Percentiles rank a stretch among this genome's conserved stretches.
These are phyloP conservation scores for Epinotia brunnichana DNA, from an alignment of 2,888 invertebrate genomes.

Conservation along the genomic window DNA sequence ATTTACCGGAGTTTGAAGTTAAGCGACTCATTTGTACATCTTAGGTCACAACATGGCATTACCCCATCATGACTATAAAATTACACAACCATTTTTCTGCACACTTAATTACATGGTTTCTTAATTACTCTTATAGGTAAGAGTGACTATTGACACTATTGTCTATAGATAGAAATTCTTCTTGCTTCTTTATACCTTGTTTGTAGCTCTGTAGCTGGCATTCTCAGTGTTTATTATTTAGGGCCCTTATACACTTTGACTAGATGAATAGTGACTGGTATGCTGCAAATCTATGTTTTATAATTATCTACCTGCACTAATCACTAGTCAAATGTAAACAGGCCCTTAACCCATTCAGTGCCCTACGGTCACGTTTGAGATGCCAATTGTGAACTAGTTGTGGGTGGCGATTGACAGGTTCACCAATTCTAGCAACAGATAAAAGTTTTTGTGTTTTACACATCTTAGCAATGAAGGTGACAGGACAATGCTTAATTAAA, in stretches of 20 bases:
- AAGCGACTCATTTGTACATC: conserved; percentile 1
- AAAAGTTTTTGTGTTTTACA: background rate
- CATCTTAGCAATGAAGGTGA: background rate
- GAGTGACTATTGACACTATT: no score
- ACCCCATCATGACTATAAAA: background rate
- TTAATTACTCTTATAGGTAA: background rate
- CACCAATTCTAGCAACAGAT: background rate
- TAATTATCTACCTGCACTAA: no score
- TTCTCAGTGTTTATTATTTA: background rate
- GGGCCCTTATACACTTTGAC: background rate
- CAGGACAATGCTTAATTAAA: conserved; percentile 2
- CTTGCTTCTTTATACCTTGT: background rate
- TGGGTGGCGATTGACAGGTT: background rate
- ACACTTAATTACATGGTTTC: conserved; percentile 15
- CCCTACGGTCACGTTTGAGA: no score
- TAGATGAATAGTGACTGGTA: no score
- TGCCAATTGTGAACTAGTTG: no score
- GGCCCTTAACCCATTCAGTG: no score
- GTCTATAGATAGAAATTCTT: background rate
- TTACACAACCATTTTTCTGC: conserved; percentile 9
- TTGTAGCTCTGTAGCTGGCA: background rate
- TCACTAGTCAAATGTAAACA: no score
- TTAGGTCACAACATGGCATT: conserved; percentile 8
- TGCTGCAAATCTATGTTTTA: no score
- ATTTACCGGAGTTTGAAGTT: no score